Base-by-base conservation (phyloP, 2,113 vertebrate species). In the Cheirogaleus medius region DNA sequence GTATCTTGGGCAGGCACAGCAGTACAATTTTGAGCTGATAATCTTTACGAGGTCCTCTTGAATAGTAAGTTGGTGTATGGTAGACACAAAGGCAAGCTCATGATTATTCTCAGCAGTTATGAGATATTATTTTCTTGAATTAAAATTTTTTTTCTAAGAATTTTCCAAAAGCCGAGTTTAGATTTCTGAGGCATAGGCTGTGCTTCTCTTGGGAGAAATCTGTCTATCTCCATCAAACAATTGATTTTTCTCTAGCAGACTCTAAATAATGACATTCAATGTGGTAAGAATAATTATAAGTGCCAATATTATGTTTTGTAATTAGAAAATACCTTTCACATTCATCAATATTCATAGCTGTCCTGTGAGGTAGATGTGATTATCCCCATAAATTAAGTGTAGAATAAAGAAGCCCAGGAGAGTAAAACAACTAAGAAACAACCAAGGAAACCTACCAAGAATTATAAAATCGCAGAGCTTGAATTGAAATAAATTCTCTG, bases 321-420 rank as follows among this genome's bases (percentile, higher is more conserved):
- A 76, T 69, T 87, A 97, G 49, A 83, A 88, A 95, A 81, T 58
- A 18, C 25, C 29, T 94, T 87, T n/a, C 13, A 76, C 13, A 23
- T n/a, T 32, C 21, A 14, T 47, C 80, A 47, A 54, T 83, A 63
- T 13, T 37, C 49, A 83, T 74, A 83, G 49, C 54, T 68, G 14
- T 39, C 7, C 64, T 90, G 1, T 92, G 42, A 69, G 13, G 32
- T 81, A 89, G 23, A 64, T 69, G 8, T 73, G 32, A 78, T 83
- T 88, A 37, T 13, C 21, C 25, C 5, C 9, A 52, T 71, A 52
- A 60, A 37, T 1, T 84, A 52, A 83, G 52, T 69, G 27, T 13
- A 95, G 58, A 86, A 91, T 77, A 83, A 18, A 47, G 66, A 84
- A 77, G 29, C 13, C 27, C 25, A 37, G 1, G 0, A 1, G 1